Percentiles rank a stretch among this genome's conserved stretches.
Conservation (phyloP, 2,888 invertebrate species). For the Caradrina clavipalpis region DNA sequence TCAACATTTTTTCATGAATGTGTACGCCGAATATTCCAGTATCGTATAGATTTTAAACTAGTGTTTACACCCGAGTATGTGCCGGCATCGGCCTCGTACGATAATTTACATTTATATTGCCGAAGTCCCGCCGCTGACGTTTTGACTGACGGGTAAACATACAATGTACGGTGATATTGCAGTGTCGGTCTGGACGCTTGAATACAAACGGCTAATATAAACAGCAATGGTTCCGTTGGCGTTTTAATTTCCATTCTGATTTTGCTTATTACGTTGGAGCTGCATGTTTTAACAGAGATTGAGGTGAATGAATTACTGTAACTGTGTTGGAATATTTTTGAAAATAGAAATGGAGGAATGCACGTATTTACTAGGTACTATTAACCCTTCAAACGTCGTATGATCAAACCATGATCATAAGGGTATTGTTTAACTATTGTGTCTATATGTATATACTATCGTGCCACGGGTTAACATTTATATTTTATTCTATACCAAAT, state of each 20-base stretch:
- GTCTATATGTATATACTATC: too few species aligned
- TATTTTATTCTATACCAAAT: too few species aligned
- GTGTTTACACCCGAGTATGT: conserved; percentile 23
- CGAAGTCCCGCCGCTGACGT: conserved; percentile 54
- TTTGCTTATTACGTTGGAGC: conserved; percentile 7
- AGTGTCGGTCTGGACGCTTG: conserved; percentile 11
- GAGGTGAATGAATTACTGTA: conserved; percentile 20
- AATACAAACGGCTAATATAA: conserved; percentile 35
- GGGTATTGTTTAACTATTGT: too few species aligned
- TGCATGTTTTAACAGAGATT: conserved; percentile 7
- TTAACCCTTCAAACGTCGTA: too few species aligned
- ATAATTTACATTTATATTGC: conserved; percentile 68
- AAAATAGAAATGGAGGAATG: not conserved
- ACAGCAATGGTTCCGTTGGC: conserved; percentile 22
- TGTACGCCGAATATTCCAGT: not conserved
- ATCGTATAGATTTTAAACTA: conserved; percentile 28
- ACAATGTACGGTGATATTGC: conserved; percentile 47
- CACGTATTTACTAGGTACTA: not conserved
- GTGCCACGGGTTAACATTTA: too few species aligned
- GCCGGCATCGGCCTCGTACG: conserved; percentile 28
- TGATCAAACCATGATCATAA: too few species aligned
- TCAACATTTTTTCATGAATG: conserved; percentile 13
- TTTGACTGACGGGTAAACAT: conserved; percentile 63
- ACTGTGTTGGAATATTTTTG: not conserved
- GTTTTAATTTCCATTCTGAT: conserved; percentile 48